These are phyloP conservation scores for Trachymyrmex cornetzi DNA, from an alignment of 1,140 invertebrate genomes.

Conservation along the genomic window DNA sequence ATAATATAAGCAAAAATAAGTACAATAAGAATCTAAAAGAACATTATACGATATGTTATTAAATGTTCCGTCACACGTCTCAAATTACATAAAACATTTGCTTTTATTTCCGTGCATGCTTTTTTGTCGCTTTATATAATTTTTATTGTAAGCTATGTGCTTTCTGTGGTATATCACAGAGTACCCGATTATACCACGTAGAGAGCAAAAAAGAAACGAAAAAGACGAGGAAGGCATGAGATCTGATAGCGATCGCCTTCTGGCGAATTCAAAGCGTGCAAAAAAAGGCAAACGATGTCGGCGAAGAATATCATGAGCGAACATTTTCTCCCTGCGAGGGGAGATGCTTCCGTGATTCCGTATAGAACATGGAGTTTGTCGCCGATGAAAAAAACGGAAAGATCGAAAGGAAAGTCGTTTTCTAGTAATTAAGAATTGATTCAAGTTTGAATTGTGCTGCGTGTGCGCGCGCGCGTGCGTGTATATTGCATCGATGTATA, in stretches of 20 bases:
- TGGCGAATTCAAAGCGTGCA: slow-evolving; percentile 31
- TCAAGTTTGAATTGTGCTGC: background rate
- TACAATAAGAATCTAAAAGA: background rate
- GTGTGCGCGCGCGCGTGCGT: too few species aligned
- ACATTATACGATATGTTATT: background rate
- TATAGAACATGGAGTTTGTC: slow-evolving; percentile 24
- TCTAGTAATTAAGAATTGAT: slow-evolving; percentile 30
- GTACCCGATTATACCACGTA: background rate
- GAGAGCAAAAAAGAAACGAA: background rate
- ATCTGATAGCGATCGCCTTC: slow-evolving; percentile 22
- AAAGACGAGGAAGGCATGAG: background rate
- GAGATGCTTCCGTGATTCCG: slow-evolving; percentile 25
- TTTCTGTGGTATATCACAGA: background rate
- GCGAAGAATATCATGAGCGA: slow-evolving; percentile 41
- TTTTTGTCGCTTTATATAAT: slow-evolving; percentile 3
- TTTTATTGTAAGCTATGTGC: slow-evolving; percentile 4
- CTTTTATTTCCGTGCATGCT: background rate
- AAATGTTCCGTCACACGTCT: background rate
- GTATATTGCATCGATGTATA: too few species aligned
- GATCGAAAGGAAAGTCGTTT: background rate
- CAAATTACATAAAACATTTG: background rate
- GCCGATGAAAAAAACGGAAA: background rate
- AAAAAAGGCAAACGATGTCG: slow-evolving; percentile 39
- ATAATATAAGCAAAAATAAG: background rate
- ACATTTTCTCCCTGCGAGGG: slow-evolving; percentile 21